phyloP scores from a whole-genome alignment of 2,797 vertebrate genomes.

The Pseudomugil tenellus region DNA sequence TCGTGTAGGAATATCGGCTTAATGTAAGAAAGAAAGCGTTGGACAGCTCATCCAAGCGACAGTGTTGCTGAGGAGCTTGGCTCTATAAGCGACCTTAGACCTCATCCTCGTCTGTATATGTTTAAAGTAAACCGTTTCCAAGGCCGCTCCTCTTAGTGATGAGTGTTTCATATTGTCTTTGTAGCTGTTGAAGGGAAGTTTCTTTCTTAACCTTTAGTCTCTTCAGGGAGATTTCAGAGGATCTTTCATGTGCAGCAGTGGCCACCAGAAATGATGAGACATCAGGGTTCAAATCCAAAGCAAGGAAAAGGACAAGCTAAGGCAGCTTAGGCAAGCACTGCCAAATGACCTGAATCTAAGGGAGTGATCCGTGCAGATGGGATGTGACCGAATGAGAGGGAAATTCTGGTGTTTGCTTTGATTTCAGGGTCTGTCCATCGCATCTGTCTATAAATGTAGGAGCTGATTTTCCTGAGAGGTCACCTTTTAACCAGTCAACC shows the following conservation, averaged over 20 bases:
- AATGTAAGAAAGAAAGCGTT: constrained; percentile 54
- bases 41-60: constrained; percentile 60
- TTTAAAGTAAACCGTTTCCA: constrained; percentile 70
- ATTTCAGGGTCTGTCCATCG: constrained; percentile 47
- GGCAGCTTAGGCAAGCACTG: constrained; percentile 36
- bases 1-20: constrained; percentile 45
- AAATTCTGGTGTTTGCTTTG: constrained; percentile 54
- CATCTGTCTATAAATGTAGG: constrained; percentile 68
- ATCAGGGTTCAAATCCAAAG: constrained; percentile 41
- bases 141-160: constrained; percentile 62
- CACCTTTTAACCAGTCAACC: constrained; percentile 59
- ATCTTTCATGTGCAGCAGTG: constrained; percentile 42
- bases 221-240: constrained; percentile 66
- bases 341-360: constrained; percentile 39
- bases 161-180: constrained; percentile 78
- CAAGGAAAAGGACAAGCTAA: constrained; percentile 32
- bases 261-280: constrained; percentile 59
- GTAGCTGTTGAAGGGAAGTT: constrained; percentile 56
- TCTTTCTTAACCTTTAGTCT: constrained; percentile 47
- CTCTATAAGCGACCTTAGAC: constrained; percentile 38
- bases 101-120: constrained; percentile 58
- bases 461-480: constrained; percentile 62
- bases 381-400: constrained; percentile 51
- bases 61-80: constrained; percentile 71
- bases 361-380: constrained; percentile 36